Base-by-base conservation (phyloP, 2,113 vertebrate species). In the Girardinichthys multiradiatus region DNA sequence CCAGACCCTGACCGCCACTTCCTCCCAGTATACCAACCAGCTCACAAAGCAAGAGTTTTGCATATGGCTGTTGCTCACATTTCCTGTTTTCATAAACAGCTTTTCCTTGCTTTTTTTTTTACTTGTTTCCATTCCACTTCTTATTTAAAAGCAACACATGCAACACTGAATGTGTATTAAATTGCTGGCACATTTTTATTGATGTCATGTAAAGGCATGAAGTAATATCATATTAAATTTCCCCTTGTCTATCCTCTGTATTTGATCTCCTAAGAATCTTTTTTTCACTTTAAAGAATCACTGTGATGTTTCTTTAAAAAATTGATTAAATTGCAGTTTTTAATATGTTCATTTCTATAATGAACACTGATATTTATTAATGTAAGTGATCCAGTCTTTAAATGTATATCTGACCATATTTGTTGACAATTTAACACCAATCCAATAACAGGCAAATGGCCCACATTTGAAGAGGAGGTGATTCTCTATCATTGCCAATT, bases 1-100 rank as follows among this genome's bases (percentile, higher is more conserved):
- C 86, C 90, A 88, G 88, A 82, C 80, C 84, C 83, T 88, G 87
- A 91, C 90, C 91, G 88, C 89, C 76, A 83, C 86, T 90, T 88
- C 85, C 87, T 88, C 88, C 64, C 74, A 27, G 42, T 71, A 76
- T 78, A 84, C 76, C 62, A 69, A 71, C 72, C 79, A 79, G 79
- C 81, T 76, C 70, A 82, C 72, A 79, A 60, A 88, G 69, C 85
- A 85, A 72, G n/a, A 85, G 83, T 76, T 70, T 68, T 86, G 77
- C 86, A 87, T 86, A 89, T 86, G 80, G 77, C 68, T 54, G 63
- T 85, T 77, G 68, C 71, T 85, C 70, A 82, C 30, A 64, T 66
- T 77, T 68, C 59, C 65, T 67, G 66, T 73, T 78, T 35, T 81
- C 51, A 64, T 81, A 73, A 77, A 37, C 61, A 13, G 14, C 2